Evolutionary conservation across 2,888 invertebrate genomes (phyloP), one percentile per base, ranked within the genome.

Genomic region (Caenorhabditis sp.): DNA sequence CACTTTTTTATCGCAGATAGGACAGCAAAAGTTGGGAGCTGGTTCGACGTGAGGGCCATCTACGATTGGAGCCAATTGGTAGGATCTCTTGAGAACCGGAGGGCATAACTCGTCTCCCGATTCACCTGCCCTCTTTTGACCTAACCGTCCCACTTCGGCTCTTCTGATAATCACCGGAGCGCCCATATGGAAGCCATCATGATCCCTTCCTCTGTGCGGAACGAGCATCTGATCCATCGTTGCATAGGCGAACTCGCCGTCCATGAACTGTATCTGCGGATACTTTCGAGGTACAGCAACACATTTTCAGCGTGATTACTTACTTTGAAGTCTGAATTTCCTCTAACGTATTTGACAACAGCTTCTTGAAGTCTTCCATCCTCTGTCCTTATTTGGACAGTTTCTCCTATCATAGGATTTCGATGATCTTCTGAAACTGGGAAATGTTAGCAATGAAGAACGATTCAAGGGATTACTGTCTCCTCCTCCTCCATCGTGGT

Each of bases 1-100:
- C 51, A 85, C 87, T 72, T 88, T 87, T 26, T 80, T 82, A 55
- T 89, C 89, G 61, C 89, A 89, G 0, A 89, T 80, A 0, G 88
- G 87, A 70, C 89, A 89, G 56, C 83, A 85, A 72, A 85, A 87
- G 60, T 85, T 86, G 0, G 86, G 80, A 15, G 69, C 60, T n/a
- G 61, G 74, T 1, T 64, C 40, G 0, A 65, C n/a, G 44, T 72
- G 72, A 8, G 51, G 68, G 3, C 68, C 77, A 32, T 71, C 78
- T 0, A 64, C 70, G 4, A 79, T 53, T 1, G 71, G 64, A 1
- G 72, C 68, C 22, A 68, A 26, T 13, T 60, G 68, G 47, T 69
- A 68, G 2, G 76, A 71, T 24, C 74, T 32, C 51, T 80, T 83
- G 3, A 69, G 65, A 15, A 76, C 51, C 4, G 77, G 81, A 1